Percentiles rank a stretch among this genome's conserved stretches.
These are phyloP conservation scores for Athalia cordata DNA, from an alignment of 2,888 invertebrate genomes.

Conservation along the genomic window DNA sequence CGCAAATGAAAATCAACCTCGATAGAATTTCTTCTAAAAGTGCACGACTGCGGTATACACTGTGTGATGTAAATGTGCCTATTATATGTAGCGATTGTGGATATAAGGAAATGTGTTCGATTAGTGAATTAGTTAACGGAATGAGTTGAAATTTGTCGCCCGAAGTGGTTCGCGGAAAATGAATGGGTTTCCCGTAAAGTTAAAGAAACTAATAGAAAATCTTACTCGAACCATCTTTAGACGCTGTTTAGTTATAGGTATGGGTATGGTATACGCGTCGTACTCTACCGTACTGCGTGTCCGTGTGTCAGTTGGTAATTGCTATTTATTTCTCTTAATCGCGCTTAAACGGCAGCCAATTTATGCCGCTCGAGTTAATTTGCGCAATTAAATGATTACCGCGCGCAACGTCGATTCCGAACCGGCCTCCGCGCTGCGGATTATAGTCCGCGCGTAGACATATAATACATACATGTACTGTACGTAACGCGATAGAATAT, in stretches of 20 bases:
- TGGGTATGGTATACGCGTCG: background rate
- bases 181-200: slow-evolving; percentile 54
- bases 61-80: no score
- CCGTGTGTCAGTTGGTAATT: slow-evolving; percentile 62
- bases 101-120: slow-evolving; percentile 10
- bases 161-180: slow-evolving; percentile 50
- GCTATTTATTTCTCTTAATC: slow-evolving; percentile 71
- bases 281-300: slow-evolving; percentile 11
- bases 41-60: background rate
- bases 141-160: slow-evolving; percentile 32
- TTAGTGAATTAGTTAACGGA: slow-evolving; percentile 18
- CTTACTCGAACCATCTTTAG: slow-evolving; percentile 29
- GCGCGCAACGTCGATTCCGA: slow-evolving; percentile 46
- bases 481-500: no score
- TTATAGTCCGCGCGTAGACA: no score
- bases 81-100: background rate
- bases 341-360: slow-evolving; percentile 69
- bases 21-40: background rate
- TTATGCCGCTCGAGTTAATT: slow-evolving; percentile 70
- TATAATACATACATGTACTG: no score
- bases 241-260: background rate
- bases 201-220: slow-evolving; percentile 47
- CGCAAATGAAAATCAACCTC: no score
- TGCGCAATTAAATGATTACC: slow-evolving; percentile 71
- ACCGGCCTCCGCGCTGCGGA: no score